phyloP scores from a whole-genome alignment of 2,888 invertebrate species.

The Cordilura impudica region DNA sequence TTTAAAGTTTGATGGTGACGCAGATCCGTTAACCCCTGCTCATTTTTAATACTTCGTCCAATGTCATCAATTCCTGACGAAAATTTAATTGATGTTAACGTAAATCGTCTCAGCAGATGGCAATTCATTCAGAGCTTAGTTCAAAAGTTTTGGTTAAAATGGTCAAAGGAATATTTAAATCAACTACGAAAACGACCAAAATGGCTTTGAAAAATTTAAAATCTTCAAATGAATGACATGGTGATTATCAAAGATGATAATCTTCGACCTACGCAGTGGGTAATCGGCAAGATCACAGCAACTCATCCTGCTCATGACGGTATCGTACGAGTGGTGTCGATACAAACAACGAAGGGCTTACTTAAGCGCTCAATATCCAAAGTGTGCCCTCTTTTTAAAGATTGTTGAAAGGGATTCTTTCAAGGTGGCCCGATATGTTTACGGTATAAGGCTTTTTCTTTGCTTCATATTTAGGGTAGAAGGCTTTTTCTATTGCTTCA shows the following conservation, averaged over 20 bases:
- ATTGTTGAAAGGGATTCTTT: too few species aligned
- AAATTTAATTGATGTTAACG: neutral
- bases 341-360: too few species aligned
- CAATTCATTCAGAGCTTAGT: conserved; percentile 46
- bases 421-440: too few species aligned
- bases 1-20: conserved; percentile 60
- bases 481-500: too few species aligned
- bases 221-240: conserved; percentile 46
- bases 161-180: conserved; percentile 41
- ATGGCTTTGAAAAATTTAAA: conserved; percentile 30
- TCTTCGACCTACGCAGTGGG: neutral
- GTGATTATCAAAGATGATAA: conserved; percentile 44
- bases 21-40: conserved; percentile 60
- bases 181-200: conserved; percentile 46
- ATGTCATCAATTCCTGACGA: conserved; percentile 31
- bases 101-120: conserved; percentile 43
- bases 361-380: too few species aligned
- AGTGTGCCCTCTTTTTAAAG: too few species aligned
- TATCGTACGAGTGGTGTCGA: neutral
- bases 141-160: conserved; percentile 55
- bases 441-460: too few species aligned
- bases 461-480: too few species aligned
- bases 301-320: too few species aligned
- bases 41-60: conserved; percentile 59
- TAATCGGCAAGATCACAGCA: neutral